Evolutionary conservation across 2,888 invertebrate species (phyloP), one percentile per base, ranked within the genome.

Genomic region (Gandaritis pyraliata): DNA sequence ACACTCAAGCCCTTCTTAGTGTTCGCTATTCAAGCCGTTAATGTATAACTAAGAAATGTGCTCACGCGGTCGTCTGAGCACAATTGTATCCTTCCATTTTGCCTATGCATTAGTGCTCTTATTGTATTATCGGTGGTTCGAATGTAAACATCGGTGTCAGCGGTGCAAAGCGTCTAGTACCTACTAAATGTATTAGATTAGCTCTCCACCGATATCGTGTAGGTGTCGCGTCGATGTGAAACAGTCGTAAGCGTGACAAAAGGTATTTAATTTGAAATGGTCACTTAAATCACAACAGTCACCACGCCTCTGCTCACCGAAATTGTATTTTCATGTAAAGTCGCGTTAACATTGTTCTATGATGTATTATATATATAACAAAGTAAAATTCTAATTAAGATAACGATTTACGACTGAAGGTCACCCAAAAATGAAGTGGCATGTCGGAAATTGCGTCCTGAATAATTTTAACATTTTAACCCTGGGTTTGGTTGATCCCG

Each of bases 271-370:
- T 79, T 77, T 79, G 76, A 72, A 81, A 78, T 77, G 84, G 83
- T 83, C 80, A 82, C 78, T 85, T 83, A 86, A 87, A 87, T 87
- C 87, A 86, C 78, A 64, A 70, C 72, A 71, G 75, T 75, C 69
- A 78, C 82, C 85, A 84, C 86, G 83, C 85, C 85, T 72, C 68
- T 71, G 72, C 74, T 74, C 74, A 72, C 72, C 77, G 73, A 76
- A 86, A 83, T 81, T 79, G 80, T 80, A 79, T 82, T 86, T 82
- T 82, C 78, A 81, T 83, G 85, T 85, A 82, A 81, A 81, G 75
- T 77, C 75, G 71, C 76, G 75, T 74, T 74, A 73, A 78, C 75
- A 74, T 79, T 76, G 76, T 77, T 70, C 73, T 78, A 74, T 78
- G 78, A 71, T 69, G 71, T 70, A 69, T 72, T 75, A 73, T 76